Conservation (phyloP, 2,797 vertebrate genomes). For the Tapera naevia region DNA sequence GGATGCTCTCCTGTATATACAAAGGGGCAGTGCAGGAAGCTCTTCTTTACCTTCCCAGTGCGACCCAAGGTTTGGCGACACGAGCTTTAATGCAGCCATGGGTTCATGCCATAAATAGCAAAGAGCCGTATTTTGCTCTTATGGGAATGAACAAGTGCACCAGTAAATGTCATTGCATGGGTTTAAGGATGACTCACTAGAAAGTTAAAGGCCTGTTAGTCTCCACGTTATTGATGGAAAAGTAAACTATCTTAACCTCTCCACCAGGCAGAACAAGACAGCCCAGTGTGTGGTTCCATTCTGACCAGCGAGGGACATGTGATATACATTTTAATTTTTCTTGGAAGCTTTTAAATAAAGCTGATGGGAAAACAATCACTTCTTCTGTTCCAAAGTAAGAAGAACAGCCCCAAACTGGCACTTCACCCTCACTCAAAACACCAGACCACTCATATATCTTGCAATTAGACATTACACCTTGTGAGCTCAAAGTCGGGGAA, state of each 20-base stretch:
- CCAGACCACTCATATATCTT: background rate
- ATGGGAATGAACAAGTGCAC: background rate
- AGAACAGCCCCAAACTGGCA: background rate
- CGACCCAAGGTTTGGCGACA: background rate
- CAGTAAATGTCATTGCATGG: background rate
- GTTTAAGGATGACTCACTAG: background rate
- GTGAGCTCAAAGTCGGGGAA: background rate
- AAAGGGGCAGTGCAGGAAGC: background rate
- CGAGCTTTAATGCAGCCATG: background rate
- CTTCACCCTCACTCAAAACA: background rate
- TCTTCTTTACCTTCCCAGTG: background rate
- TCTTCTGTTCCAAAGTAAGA: background rate
- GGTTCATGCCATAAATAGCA: background rate
- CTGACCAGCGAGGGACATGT: background rate
- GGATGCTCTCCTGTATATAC: background rate
- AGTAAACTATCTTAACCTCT: background rate
- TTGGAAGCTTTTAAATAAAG: background rate
- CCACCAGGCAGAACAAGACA: background rate
- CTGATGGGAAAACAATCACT: background rate
- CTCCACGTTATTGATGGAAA: background rate
- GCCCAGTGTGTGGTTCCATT: background rate
- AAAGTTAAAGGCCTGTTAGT: background rate
- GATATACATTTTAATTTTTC: background rate
- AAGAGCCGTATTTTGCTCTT: background rate
- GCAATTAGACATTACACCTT: background rate